Evolutionary conservation across 2,113 vertebrate species (phyloP), one percentile per base, ranked within the genome.

Genomic region (Trochalopteron elliotii): DNA sequence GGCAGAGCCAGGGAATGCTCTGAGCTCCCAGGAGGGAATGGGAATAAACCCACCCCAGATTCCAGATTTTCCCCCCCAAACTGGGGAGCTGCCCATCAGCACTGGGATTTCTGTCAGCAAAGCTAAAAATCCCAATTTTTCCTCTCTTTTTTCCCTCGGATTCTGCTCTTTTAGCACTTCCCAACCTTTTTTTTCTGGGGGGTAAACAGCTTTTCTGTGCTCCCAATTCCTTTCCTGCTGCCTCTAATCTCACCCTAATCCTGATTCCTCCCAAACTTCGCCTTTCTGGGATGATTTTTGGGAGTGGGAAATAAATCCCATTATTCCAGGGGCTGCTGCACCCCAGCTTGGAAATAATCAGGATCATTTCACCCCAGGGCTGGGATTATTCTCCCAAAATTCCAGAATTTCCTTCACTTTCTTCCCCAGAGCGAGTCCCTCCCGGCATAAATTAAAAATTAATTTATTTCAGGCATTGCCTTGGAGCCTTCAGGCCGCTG

Each of bases 11-110:
- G 55, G 83, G 37, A 82, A 45, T 4, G 40, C 39, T 53, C 60
- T 0, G 2, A 27, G 49, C 25, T 35, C 78, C 57, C 18, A 28
- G 40, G 3, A 0, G 11, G 2, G 55, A 84, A 42, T 0, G n/a
- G 35, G 53, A 64, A 74, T 4, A 72, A 90, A 90, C 25, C 78
- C 42, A 3, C 2, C 40, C 0, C 68, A 8, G 20, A 5, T 80
- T 37, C 0, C 49, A 3, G 31, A 5, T 83, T 57, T 83, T 31
- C 83, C 79, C 12, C 78, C 15, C n/a, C 86, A 42, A 39, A 33
- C 6, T 0, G 27, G 10, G 33, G 56, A 93, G 74, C 47, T 59
- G 65, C 93, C 4, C 39, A 28, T 25, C 87, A 59, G 64, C 69
- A 9, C 45, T 0, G 1, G 1, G 8, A n/a, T 33, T 86, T 35